Conservation (phyloP, 1,140 invertebrate species). For the Grapholita molesta region DNA sequence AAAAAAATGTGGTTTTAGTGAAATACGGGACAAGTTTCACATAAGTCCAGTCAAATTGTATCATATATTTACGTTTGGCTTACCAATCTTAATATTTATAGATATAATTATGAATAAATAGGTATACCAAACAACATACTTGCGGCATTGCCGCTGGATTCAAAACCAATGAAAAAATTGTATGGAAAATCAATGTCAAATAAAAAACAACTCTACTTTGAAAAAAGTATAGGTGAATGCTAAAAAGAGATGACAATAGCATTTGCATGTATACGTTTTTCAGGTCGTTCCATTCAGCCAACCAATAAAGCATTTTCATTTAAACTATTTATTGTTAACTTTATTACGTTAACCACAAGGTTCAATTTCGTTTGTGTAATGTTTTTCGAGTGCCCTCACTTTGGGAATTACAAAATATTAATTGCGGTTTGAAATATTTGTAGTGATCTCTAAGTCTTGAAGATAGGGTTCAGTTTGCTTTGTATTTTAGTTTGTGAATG, state of each 20-base stretch:
- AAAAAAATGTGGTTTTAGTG: no score
- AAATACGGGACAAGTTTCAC: no score
- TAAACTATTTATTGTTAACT: background rate
- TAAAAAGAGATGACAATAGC: conserved; percentile 11
- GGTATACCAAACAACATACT: no score
- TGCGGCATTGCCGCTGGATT: no score
- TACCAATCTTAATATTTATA: no score
- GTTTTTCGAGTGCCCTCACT: background rate
- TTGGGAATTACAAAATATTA: background rate
- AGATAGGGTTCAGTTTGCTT: background rate
- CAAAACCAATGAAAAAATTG: background rate
- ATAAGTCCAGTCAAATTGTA: no score
- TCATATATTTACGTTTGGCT: no score
- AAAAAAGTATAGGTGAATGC: conserved; percentile 6
- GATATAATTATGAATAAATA: no score
- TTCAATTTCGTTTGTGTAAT: background rate
- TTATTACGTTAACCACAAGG: background rate
- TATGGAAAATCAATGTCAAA: background rate
- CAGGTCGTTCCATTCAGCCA: background rate
- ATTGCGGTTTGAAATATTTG: background rate
- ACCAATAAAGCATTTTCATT: background rate
- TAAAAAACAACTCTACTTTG: conserved; percentile 1
- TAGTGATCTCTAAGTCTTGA: background rate
- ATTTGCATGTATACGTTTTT: conserved; percentile 1
- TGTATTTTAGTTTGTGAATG: background rate